These are phyloP conservation scores for Clivina fossor DNA, from an alignment of 2,888 invertebrate genomes.

Conservation along the genomic window DNA sequence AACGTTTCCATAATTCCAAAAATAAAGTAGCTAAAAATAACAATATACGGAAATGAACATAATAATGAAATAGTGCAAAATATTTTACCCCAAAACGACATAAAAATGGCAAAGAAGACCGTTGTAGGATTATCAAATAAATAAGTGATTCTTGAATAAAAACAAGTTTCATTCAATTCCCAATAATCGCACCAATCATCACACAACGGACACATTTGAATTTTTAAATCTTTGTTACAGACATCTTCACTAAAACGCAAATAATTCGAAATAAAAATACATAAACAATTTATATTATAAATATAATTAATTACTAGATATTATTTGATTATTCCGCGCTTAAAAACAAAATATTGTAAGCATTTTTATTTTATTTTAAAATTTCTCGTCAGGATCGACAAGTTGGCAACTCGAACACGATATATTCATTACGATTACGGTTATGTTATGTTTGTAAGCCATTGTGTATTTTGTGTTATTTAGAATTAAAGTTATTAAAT, in stretches of 20 bases:
- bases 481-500: too few relatives aligned
- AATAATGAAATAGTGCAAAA: conserved; percentile 10
- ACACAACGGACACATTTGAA: conserved; percentile 91
- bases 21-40: conserved; percentile 74
- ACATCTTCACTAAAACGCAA: conserved; percentile 76
- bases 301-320: too few relatives aligned
- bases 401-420: too few relatives aligned
- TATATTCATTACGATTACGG: too few relatives aligned
- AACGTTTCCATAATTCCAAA: conserved; percentile 94
- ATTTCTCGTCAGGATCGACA: too few relatives aligned
- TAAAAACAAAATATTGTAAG: too few relatives aligned
- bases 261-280: too few relatives aligned
- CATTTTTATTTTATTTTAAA: too few relatives aligned
- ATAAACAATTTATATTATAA: conserved; percentile 24
- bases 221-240: conserved; percentile 62
- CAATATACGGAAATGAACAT: conserved; percentile 1
- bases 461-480: too few relatives aligned
- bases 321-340: too few relatives aligned
- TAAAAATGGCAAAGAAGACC: conserved; percentile 91
- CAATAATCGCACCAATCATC: conserved; percentile 86
- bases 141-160: conserved; percentile 83
- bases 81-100: conserved; percentile 88
- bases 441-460: too few relatives aligned
- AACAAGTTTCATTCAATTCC: conserved; percentile 80
- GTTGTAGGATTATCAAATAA: conserved; percentile 94